A percentile compares a stretch with the other conserved stretches of the same genome.
phyloP scores from a whole-genome alignment of 1,140 invertebrate species.

The Propsilocerus akamusi region DNA sequence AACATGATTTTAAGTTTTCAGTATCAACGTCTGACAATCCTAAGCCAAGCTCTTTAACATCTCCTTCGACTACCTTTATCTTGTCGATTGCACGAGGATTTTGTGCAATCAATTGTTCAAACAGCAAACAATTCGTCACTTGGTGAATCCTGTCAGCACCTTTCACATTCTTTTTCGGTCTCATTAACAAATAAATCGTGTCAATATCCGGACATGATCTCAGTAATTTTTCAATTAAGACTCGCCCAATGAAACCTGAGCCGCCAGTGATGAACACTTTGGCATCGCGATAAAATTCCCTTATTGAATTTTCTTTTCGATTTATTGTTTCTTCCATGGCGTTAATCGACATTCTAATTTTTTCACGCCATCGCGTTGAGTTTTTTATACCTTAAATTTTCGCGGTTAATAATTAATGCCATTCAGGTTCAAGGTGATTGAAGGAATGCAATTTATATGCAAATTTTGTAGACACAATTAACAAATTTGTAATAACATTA shows the following conservation, averaged over 20 bases:
- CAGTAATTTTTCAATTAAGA: constrained; percentile 69
- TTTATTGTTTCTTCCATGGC: no score
- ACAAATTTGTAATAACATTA: no score
- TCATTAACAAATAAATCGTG: constrained; percentile 60
- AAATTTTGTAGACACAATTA: no score
- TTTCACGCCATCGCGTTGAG: no score
- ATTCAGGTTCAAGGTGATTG: no score
- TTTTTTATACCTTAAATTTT: no score
- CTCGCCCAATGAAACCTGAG: constrained; percentile 72
- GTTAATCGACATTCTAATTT: no score
- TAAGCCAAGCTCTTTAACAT: constrained; percentile 42
- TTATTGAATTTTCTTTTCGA: constrained; percentile 19
- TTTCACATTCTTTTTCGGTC: constrained; percentile 54
- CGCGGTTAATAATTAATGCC: no score
- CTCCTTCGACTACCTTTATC: constrained; percentile 57
- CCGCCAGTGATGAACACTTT: constrained; percentile 49
- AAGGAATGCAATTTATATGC: no score
- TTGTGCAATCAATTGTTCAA: constrained; percentile 24
- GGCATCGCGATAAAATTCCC: constrained; percentile 33
- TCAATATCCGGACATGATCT: constrained; percentile 44
- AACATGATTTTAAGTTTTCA: constrained; percentile 36
- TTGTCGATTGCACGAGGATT: constrained; percentile 39
- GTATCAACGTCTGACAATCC: constrained; percentile 25
- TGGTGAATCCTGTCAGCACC: constrained; percentile 39
- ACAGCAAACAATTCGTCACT: constrained; percentile 31